Evolutionary conservation across 2,797 vertebrate genomes (phyloP), one percentile per base, ranked within the genome.

Genomic region (Hylomyscus alleni): DNA sequence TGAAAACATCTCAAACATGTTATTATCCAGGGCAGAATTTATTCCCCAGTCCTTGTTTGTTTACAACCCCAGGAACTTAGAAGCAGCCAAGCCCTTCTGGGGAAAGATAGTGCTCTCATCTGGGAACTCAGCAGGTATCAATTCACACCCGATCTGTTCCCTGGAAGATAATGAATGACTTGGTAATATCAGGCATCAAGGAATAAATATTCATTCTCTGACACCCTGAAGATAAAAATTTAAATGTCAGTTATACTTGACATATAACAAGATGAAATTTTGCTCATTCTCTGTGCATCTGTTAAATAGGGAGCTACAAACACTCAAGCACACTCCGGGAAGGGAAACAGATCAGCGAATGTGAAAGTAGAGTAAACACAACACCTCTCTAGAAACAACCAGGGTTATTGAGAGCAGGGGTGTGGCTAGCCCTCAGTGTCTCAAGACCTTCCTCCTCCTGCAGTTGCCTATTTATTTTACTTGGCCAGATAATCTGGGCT

Each of bases 141-240:
- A 78, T 95, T 95, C 60, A 90, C 40, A 92, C 44, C 72, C 37
- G 82, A 78, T 94, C 91, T 97, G 93, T 52, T 85, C 90, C 62
- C 81, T 95, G 58, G 84, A 91, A 75, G 56, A 88, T 78, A 95
- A 87, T 88, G 91, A 96, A 93, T 94, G 77, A 67, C 65, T 97
- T 93, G 80, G 60, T 73, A 94, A 89, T 93, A 91, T 86, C 85
- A 95, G 84, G 29, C 75, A 95, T 94, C 80, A 72, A 87, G 95
- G 81, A 92, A 93, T 91, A 97, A 93, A 93, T 90, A 94, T 80
- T 95, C 92, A 96, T 93, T 96, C 77, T 97, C 77, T 87, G 93
- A 93, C 29, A 94, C 62, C 89, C 73, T 37, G 65, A 96, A 94
- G 77, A 87, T 90, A 95, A 54, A 92, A 92, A 92, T 96, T 91